Percentiles rank a stretch among this genome's conserved stretches.
These are phyloP conservation scores for Aspidiotus destructor DNA, from an alignment of 2,888 invertebrate genomes.

Conservation along the genomic window DNA sequence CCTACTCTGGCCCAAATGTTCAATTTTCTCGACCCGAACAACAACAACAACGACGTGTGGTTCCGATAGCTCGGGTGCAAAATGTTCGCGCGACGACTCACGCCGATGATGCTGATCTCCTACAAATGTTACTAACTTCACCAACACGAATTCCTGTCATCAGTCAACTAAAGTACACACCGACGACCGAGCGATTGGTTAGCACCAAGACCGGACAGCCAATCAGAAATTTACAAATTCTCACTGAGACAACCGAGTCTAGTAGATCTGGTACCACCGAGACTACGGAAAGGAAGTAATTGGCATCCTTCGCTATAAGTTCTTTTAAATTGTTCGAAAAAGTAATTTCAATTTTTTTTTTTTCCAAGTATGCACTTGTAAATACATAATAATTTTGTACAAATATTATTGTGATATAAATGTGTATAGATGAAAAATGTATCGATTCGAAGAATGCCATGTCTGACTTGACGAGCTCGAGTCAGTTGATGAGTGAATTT, in stretches of 20 bases:
- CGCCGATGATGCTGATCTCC: constrained; percentile 36
- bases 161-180: constrained; percentile 23
- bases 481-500: too few species aligned
- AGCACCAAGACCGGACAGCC: constrained; percentile 33
- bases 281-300: constrained; percentile 24
- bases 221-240: constrained; percentile 38
- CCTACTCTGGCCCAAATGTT: constrained; percentile 34
- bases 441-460: too few species aligned
- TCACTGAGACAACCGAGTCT: constrained; percentile 32
- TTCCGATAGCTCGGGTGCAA: constrained; percentile 8
- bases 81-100: constrained; percentile 23
- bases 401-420: too few species aligned
- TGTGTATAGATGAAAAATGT: too few species aligned
- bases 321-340: constrained; percentile 3
- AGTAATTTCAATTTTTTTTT: background rate
- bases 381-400: too few species aligned
- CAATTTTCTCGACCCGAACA: constrained; percentile 34
- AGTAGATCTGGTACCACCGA: constrained; percentile 33
- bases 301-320: too few species aligned
- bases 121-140: constrained; percentile 37
- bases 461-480: too few species aligned
- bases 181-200: constrained; percentile 22
- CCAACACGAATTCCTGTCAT: constrained; percentile 21
- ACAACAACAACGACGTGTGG: constrained; percentile 11
- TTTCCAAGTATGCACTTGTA: too few species aligned